Base-by-base conservation (phyloP, 2,113 vertebrate genomes). In the Amphiprion percula region DNA sequence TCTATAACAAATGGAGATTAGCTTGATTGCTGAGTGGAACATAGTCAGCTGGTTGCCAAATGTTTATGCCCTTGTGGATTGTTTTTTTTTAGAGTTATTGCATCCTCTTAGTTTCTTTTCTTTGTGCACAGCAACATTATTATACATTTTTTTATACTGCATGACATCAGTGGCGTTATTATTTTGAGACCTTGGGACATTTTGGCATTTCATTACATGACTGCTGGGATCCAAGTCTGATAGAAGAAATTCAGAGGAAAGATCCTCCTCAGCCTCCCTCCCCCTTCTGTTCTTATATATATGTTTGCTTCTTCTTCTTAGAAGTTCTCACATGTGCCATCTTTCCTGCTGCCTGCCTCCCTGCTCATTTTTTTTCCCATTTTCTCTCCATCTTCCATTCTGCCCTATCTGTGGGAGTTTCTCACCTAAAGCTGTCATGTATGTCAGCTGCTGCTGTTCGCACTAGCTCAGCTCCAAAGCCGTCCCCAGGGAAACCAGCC, bases 381-480 rank as follows among this genome's bases (percentile, higher is more conserved):
- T 44, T 69, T 73, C 39, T 56, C 47, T 65, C 33, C 17, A 5
- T 68, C 39, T 59, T 39, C 67, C 53, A n/a, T 56, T 77, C 66
- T 55, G 37, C 74, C 71, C 46, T 55, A 2, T 75, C 15, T 65
- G 68, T 80, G 83, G 68, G 74, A 70, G 39, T 80, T 62, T 76
- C 65, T 80, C 79, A 67, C 74, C 61, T 81, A 3, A 12, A 74
- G 50, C 62, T 79, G 82, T 74, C 82, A 69, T 82, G 56, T 68
- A 44, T 88, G 82, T 80, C 60, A 79, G 71, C 66, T 69, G 19
- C 65, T 68, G 67, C 87, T 76, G 77, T 64, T 70, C 82, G 50
- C 77, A 58, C 62, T 47, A 71, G 62, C 60, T 77, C 65, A 66
- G 53, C 74, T 28, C 77, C 60, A 68, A 67, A 82, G 62, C 47